Conservation (phyloP, 2,113 vertebrate species). For the Malurus elegans region DNA sequence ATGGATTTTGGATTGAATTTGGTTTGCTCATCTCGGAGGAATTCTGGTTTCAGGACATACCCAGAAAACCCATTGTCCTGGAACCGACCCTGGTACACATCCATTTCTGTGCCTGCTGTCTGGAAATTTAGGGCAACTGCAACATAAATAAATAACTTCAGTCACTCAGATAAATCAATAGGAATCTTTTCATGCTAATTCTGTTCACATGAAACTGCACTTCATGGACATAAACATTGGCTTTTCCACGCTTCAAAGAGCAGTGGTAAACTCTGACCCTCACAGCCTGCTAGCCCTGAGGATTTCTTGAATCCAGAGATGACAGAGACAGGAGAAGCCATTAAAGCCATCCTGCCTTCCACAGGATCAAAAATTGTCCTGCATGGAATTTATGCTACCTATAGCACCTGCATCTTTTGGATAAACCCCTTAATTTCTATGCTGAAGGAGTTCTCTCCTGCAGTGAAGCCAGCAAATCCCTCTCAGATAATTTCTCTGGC, state of each 20-base stretch:
- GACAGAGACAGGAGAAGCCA: background rate
- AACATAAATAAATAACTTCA: conserved; percentile 13
- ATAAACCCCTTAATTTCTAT: background rate
- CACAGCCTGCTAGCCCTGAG: background rate
- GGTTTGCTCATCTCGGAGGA: conserved; percentile 78
- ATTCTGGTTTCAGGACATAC: conserved; percentile 90
- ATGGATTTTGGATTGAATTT: conserved; percentile 82
- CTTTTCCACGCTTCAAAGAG: background rate
- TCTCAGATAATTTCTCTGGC: background rate
- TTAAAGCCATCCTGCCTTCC: background rate
- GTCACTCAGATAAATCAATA: background rate
- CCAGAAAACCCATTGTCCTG: conserved; percentile 85
- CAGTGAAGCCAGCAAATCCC: background rate
- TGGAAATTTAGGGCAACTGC: conserved; percentile 97
- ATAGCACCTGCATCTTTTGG: background rate
- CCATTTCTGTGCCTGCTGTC: conserved; percentile 88
- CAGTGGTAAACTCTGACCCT: background rate
- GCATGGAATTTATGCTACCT: background rate
- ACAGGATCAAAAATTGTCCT: background rate
- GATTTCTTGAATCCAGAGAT: background rate
- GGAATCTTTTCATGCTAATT: background rate
- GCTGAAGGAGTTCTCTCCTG: background rate
- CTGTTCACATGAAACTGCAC: background rate
- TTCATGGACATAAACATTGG: background rate
- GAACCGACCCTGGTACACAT: conserved; percentile 91